Conservation (phyloP, 2,888 invertebrate genomes). For the Tenthredo scrophulariae region DNA sequence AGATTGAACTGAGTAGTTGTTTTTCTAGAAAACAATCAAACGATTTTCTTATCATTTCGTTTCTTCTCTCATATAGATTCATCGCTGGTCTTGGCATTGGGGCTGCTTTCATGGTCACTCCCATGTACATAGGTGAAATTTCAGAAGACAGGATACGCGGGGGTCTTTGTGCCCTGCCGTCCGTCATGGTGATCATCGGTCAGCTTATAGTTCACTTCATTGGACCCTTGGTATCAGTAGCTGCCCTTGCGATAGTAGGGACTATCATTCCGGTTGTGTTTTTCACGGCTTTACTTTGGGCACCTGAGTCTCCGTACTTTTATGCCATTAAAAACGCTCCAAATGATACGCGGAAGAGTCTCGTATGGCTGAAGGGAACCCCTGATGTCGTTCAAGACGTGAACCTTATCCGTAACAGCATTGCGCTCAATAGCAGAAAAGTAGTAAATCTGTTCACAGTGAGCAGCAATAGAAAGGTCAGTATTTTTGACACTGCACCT, state of each 20-base stretch:
- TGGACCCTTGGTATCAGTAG: slow-evolving; percentile 57
- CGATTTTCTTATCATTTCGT: background rate
- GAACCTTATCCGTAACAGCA: slow-evolving; percentile 63
- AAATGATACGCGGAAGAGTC: slow-evolving; percentile 63
- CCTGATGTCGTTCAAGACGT: slow-evolving; percentile 68
- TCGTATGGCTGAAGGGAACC: slow-evolving; percentile 65
- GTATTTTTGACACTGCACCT: background rate
- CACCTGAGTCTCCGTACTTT: slow-evolving; percentile 62
- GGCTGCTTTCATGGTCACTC: slow-evolving; percentile 12
- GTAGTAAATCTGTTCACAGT: slow-evolving; percentile 51
- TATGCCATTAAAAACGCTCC: slow-evolving; percentile 58
- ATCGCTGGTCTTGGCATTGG: background rate
- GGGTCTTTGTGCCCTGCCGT: slow-evolving; percentile 57
- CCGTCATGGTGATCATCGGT: slow-evolving; percentile 38
- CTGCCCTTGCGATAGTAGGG: slow-evolving; percentile 53
- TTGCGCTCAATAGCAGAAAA: slow-evolving; percentile 69
- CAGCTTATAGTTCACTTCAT: background rate
- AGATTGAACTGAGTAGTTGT: background rate
- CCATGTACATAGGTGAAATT: slow-evolving; percentile 57
- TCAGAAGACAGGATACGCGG: slow-evolving; percentile 60
- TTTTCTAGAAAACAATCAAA: background rate
- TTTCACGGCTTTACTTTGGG: slow-evolving; percentile 55
- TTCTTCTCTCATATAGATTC: background rate
- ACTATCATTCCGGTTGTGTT: slow-evolving; percentile 57
- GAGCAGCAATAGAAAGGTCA: slow-evolving; percentile 47